These are phyloP conservation scores for Cuculus canorus DNA, from an alignment of 2,797 vertebrate genomes.

Conservation along the genomic window DNA sequence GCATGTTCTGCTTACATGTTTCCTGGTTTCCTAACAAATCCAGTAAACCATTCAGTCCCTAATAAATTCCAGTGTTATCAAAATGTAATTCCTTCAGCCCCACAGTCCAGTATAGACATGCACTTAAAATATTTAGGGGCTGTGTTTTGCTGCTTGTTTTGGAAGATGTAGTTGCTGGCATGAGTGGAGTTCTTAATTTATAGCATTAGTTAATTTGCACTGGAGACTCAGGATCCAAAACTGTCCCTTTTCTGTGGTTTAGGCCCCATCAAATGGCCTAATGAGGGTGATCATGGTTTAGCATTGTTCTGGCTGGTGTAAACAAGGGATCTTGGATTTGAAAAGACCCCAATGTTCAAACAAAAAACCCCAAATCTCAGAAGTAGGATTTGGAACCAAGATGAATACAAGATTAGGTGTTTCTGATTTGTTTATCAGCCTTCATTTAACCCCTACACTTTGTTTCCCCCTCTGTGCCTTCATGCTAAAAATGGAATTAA, in stretches of 20 bases:
- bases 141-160: slow-evolving; percentile 48
- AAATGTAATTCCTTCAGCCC: slow-evolving; percentile 12
- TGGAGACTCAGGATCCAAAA: neutral
- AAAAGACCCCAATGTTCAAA: slow-evolving; percentile 10
- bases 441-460: slow-evolving; percentile 33
- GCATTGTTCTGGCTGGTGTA: neutral
- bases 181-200: slow-evolving; percentile 40
- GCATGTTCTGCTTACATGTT: neutral
- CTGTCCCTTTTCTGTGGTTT: neutral
- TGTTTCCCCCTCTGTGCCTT: neutral
- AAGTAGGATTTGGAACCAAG: neutral
- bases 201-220: slow-evolving; percentile 8
- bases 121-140: slow-evolving; percentile 17
- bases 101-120: slow-evolving; percentile 31
- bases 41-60: slow-evolving; percentile 11
- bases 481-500: neutral
- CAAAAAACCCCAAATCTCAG: neutral
- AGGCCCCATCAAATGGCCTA: neutral
- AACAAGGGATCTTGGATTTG: neutral
- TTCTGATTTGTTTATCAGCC: slow-evolving; percentile 31
- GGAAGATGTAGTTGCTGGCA: slow-evolving; percentile 39
- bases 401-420: neutral
- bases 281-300: slow-evolving; percentile 23
- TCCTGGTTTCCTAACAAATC: neutral
- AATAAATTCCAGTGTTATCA: slow-evolving; percentile 61